A percentile compares a stretch with the other conserved stretches of the same genome.
Evolutionary conservation across 2,797 vertebrate species (phyloP).

Genomic region (Gymnodraco acuticeps): DNA sequence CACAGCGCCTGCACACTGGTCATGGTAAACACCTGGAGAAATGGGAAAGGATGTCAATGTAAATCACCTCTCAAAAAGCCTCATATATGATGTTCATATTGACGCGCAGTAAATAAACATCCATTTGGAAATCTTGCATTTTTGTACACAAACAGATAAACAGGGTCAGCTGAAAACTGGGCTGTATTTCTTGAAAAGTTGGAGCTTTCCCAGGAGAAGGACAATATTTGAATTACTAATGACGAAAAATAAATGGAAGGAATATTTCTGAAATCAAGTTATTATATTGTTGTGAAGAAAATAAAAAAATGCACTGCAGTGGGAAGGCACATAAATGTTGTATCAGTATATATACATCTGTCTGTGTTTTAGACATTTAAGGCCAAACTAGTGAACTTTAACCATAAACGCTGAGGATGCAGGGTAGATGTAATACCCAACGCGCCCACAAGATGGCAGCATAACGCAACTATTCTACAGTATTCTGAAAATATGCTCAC

Average conservation of each 20-base stretch:
- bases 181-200: too few species aligned
- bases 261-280: neutral
- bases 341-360: neutral
- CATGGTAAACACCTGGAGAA: conserved; percentile 88
- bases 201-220: too few species aligned
- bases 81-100: too few species aligned
- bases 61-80: neutral
- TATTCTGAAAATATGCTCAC: too few species aligned
- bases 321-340: conserved; percentile 39
- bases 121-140: too few species aligned
- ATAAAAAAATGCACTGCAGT: conserved; percentile 77
- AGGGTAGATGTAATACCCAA: neutral
- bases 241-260: neutral
- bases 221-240: too few species aligned
- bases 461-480: neutral
- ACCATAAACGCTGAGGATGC: too few species aligned
- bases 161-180: too few species aligned
- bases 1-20: conserved; percentile 89
- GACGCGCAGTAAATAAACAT: too few species aligned
- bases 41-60: too few species aligned
- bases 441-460: neutral
- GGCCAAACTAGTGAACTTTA: too few species aligned
- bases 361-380: neutral
- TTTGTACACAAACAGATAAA: neutral
- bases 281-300: too few species aligned